Evolutionary conservation across 2,888 invertebrate species (phyloP).

Genomic region (Mesorhabditis belari): DNA sequence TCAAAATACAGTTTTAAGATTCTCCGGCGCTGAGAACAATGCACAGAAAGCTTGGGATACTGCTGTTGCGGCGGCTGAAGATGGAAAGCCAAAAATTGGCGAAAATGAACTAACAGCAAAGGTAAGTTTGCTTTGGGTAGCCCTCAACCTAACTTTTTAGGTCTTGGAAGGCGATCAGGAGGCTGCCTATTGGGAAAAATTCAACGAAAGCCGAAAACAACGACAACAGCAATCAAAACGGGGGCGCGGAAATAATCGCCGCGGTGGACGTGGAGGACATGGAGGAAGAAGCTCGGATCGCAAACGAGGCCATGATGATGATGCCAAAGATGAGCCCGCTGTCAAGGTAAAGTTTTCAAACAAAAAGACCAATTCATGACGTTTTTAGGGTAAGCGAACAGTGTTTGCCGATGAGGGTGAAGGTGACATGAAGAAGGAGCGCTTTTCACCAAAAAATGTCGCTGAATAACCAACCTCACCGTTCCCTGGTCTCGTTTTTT

Average conservation of each 20-base stretch:
- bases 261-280: slow-evolving; percentile 19
- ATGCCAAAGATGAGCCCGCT: slow-evolving; percentile 7
- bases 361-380: not conserved
- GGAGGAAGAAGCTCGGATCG: not conserved
- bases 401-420: slow-evolving; percentile 5
- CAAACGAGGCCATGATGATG: slow-evolving; percentile 1
- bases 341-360: slow-evolving; percentile 2
- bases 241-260: slow-evolving; percentile 18
- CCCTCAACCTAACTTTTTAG: not conserved
- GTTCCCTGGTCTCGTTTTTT: too few relatives aligned
- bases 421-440: too few relatives aligned
- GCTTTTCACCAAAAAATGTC: too few relatives aligned
- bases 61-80: slow-evolving; percentile 30
- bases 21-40: slow-evolving; percentile 22
- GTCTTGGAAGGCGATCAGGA: slow-evolving; percentile 50
- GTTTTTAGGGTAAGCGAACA: slow-evolving; percentile 2
- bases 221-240: slow-evolving; percentile 5
- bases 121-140: slow-evolving; percentile 2
- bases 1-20: not conserved
- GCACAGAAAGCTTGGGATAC: slow-evolving; percentile 44
- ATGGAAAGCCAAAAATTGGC: slow-evolving; percentile 38
- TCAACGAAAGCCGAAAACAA: slow-evolving; percentile 30
- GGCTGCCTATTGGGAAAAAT: slow-evolving; percentile 46
- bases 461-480: too few relatives aligned
- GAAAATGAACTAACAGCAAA: slow-evolving; percentile 24